Conservation (phyloP, 2,113 vertebrate species). For the Forbesichthys agassizii region DNA sequence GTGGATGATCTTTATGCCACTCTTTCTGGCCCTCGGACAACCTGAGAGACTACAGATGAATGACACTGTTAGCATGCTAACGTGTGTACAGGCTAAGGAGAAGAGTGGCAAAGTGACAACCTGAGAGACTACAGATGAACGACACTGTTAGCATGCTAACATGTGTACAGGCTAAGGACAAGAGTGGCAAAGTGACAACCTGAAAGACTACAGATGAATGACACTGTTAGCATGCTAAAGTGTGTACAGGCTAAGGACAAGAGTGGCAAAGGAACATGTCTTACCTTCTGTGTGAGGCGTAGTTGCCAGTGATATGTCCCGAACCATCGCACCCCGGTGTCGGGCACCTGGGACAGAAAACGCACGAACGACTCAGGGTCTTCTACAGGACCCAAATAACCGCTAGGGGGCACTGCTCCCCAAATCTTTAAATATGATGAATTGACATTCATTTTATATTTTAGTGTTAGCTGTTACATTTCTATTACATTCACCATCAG, state of each 20-base stretch:
- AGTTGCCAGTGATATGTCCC: slow-evolving; percentile 99
- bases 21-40: slow-evolving; percentile 96
- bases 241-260: neutral
- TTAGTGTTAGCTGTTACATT: neutral
- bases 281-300: slow-evolving; percentile 98
- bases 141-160: neutral
- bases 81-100: neutral
- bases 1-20: slow-evolving; percentile 97
- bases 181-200: slow-evolving; percentile 56
- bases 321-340: slow-evolving; percentile 98
- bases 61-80: slow-evolving; percentile 29
- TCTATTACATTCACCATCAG: neutral
- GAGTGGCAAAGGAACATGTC: neutral
- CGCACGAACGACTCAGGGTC: slow-evolving; percentile 67
- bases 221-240: slow-evolving; percentile 21
- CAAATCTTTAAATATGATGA: neutral
- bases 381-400: slow-evolving; percentile 30
- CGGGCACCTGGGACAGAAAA: slow-evolving; percentile 89
- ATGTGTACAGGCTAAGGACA: neutral
- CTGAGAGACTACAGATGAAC: neutral
- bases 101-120: neutral
- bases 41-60: slow-evolving; percentile 91
- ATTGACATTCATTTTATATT: neutral
- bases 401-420: neutral
- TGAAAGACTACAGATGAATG: slow-evolving; percentile 87